phyloP scores from a whole-genome alignment of 2,888 invertebrate species.

The Tipula vernalis region DNA sequence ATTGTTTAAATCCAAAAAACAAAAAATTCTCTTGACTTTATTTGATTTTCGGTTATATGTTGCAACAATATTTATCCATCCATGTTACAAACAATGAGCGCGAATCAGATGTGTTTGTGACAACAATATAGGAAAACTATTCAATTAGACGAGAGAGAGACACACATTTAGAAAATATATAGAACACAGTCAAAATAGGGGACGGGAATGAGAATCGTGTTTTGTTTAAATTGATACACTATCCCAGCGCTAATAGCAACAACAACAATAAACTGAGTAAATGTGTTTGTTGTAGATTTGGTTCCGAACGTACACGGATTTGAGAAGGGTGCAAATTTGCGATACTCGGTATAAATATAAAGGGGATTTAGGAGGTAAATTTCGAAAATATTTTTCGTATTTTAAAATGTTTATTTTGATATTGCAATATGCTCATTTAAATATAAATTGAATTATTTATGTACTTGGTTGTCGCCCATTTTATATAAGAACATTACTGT shows the following conservation, averaged over 20 bases:
- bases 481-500: background rate
- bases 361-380: background rate
- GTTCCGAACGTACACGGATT: background rate
- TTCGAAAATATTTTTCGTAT: background rate
- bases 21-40: background rate
- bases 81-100: background rate
- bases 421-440: background rate
- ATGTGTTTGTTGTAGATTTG: background rate
- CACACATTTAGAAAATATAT: background rate
- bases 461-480: background rate
- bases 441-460: conserved; percentile 4
- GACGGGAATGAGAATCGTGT: background rate
- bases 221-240: background rate
- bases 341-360: background rate
- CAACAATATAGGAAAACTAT: background rate
- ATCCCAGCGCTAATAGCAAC: background rate
- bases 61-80: background rate
- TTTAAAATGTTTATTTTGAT: conserved; percentile 4
- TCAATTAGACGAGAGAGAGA: background rate
- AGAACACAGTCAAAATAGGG: background rate
- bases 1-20: background rate
- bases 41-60: background rate
- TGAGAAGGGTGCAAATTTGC: background rate
- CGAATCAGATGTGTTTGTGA: background rate
- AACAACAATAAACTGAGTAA: background rate